Evolutionary conservation across 2,113 vertebrate species (phyloP), one percentile per base, ranked within the genome.

Genomic region (Emydura subglobosa): DNA sequence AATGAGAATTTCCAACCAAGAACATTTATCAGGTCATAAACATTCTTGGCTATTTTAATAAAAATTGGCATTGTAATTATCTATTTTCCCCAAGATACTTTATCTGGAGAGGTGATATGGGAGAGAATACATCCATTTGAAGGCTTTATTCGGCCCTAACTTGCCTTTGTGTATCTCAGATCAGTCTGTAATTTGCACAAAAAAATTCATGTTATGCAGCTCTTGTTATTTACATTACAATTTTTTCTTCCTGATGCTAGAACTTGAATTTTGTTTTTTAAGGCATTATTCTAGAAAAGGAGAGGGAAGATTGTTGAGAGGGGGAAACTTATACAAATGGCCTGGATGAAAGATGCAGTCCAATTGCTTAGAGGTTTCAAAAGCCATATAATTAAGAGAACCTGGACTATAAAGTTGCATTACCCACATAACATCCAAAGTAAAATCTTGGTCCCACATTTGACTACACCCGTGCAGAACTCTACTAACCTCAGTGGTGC

Each of bases 31-130:
- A 97, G 82, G 94, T 95, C 92, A 96, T 95, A 96, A 79, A 94
- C 96, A 95, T 96, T 93, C 72, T 93, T 96, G 81, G 84, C 95
- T 95, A 96, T 95, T 98, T 97, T 97, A 94, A 96, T 90, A 96
- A 96, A 97, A 96, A 96, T 95, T 94, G 95, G 85, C 90, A 95
- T 85, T 91, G 65, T 94, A 96, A 95, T 96, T 96, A 97, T 92
- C 87, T 11, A 27, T 92, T 93, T 93, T 79, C 8, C 89, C 92
- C 88, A 55, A 90, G 95, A 96, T 83, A 94, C 55, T 91, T 96
- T 72, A 82, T 94, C 79, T 72, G 53, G 51, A 94, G 53, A 49
- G 96, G 92, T 59, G 92, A 90, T 90, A 94, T 51, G 89, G 85
- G 86, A 85, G 55, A 92, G 96, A 94, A 97, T 59, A 59, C 10